Conservation (phyloP, 2,888 invertebrate genomes). For the Tromatobia lineatoria region DNA sequence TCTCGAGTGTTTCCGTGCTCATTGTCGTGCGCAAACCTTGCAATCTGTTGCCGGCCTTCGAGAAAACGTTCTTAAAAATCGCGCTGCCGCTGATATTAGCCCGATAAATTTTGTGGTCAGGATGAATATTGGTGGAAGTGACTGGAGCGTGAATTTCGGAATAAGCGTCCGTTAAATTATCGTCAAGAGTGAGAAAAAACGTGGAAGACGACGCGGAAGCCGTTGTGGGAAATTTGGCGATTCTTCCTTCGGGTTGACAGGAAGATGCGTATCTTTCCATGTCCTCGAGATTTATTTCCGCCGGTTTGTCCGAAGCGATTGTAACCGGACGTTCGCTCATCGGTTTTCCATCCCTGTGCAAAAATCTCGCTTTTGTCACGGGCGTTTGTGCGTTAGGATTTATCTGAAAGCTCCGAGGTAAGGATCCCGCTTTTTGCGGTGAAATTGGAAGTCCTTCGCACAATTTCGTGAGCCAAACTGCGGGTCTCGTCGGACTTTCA, state of each 20-base stretch:
- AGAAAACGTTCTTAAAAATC: slow-evolving; percentile 83
- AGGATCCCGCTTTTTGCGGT: slow-evolving; percentile 91
- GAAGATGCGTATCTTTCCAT: slow-evolving; percentile 87
- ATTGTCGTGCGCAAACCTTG: slow-evolving; percentile 82
- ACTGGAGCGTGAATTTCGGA: slow-evolving; percentile 85
- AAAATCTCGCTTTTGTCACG: slow-evolving; percentile 84
- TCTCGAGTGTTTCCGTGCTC: slow-evolving; percentile 84
- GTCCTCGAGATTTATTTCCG: slow-evolving; percentile 90
- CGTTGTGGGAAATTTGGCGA: slow-evolving; percentile 82
- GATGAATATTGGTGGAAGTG: slow-evolving; percentile 87
- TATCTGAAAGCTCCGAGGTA: slow-evolving; percentile 92
- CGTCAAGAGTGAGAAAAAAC: slow-evolving; percentile 87
- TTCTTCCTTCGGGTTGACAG: slow-evolving; percentile 81
- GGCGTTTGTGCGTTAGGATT: slow-evolving; percentile 87
- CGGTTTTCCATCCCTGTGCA: slow-evolving; percentile 88
- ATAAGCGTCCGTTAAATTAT: slow-evolving; percentile 85
- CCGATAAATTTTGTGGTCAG: slow-evolving; percentile 93
- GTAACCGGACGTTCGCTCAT: slow-evolving; percentile 90
- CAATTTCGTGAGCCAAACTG: slow-evolving; percentile 91
- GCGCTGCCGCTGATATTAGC: slow-evolving; percentile 82
- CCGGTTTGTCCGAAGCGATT: slow-evolving; percentile 90
- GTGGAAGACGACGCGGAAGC: slow-evolving; percentile 86
- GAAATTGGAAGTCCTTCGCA: slow-evolving; percentile 90
- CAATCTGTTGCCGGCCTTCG: slow-evolving; percentile 82
- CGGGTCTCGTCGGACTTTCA: slow-evolving; percentile 88